Evolutionary conservation across 2,888 invertebrate genomes (phyloP).

Genomic region (Mellilla xanthometata): DNA sequence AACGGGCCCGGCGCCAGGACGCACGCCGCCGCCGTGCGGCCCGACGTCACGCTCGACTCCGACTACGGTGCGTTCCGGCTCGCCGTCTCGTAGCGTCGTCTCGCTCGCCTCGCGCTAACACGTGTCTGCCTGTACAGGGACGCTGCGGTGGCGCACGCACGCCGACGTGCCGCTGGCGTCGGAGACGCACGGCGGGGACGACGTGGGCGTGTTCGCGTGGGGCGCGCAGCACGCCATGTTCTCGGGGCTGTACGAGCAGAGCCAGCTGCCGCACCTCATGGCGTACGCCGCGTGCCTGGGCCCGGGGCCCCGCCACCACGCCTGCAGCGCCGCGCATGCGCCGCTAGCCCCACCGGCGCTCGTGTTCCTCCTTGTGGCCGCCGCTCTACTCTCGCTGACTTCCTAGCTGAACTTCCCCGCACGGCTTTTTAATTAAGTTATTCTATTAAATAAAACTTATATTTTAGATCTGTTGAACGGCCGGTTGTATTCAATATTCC

Average conservation of each 20-base stretch:
- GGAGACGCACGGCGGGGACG: slow-evolving; percentile 91
- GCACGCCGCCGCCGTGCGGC: slow-evolving; percentile 80
- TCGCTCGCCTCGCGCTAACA: neutral
- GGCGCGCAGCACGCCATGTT: slow-evolving; percentile 90
- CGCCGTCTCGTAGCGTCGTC: neutral
- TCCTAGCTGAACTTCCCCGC: no score
- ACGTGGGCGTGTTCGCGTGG: slow-evolving; percentile 87
- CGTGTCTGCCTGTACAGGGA: slow-evolving; percentile 29
- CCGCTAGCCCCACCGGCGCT: neutral
- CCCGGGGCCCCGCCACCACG: slow-evolving; percentile 55
- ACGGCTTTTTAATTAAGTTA: no score
- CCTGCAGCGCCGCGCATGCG: slow-evolving; percentile 9
- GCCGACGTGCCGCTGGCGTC: slow-evolving; percentile 79
- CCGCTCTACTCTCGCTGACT: no score
- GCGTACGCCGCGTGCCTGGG: slow-evolving; percentile 89
- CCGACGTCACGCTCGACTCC: slow-evolving; percentile 51
- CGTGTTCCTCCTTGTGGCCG: no score
- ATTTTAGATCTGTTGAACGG: no score
- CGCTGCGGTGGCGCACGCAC: slow-evolving; percentile 45
- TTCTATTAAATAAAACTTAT: no score
- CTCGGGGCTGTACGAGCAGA: slow-evolving; percentile 89
- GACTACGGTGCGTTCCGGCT: neutral
- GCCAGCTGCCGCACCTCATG: slow-evolving; percentile 89
- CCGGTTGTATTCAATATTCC: no score
- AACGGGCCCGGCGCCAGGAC: slow-evolving; percentile 82